These are phyloP conservation scores for Lophochroa leadbeateri DNA, from an alignment of 2,113 vertebrate species.

Conservation along the genomic window DNA sequence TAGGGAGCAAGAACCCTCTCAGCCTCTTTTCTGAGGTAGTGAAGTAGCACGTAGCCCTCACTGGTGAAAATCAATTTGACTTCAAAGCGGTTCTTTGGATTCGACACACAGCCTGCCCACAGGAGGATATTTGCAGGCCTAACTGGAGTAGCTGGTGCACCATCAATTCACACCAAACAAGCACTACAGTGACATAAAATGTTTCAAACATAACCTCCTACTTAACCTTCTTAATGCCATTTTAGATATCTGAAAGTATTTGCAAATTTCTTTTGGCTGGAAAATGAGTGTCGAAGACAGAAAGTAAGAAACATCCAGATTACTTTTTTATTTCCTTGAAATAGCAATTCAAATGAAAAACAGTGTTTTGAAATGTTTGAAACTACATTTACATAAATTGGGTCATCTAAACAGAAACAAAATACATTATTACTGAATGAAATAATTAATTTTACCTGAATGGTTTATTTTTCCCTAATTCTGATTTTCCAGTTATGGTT, in stretches of 20 bases:
- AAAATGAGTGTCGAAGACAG: background rate
- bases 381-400: background rate
- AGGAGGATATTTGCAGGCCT: background rate
- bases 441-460: background rate
- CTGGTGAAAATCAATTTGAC: background rate
- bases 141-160: background rate
- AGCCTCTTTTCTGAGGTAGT: background rate
- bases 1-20: background rate
- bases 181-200: fast-evolving
- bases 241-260: background rate
- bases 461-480: background rate
- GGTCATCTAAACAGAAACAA: background rate
- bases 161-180: background rate
- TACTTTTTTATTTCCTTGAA: background rate
- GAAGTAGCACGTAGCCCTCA: background rate
- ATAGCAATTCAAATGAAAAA: background rate
- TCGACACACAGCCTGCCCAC: background rate
- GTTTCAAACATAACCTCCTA: background rate
- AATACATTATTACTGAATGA: background rate
- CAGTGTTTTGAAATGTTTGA: background rate
- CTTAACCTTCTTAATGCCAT: background rate
- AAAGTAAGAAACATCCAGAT: background rate
- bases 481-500: background rate
- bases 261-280: background rate
- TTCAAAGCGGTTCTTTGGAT: background rate